These are phyloP conservation scores for Adelosebastes latens DNA, from an alignment of 2,797 vertebrate genomes.

Conservation along the genomic window DNA sequence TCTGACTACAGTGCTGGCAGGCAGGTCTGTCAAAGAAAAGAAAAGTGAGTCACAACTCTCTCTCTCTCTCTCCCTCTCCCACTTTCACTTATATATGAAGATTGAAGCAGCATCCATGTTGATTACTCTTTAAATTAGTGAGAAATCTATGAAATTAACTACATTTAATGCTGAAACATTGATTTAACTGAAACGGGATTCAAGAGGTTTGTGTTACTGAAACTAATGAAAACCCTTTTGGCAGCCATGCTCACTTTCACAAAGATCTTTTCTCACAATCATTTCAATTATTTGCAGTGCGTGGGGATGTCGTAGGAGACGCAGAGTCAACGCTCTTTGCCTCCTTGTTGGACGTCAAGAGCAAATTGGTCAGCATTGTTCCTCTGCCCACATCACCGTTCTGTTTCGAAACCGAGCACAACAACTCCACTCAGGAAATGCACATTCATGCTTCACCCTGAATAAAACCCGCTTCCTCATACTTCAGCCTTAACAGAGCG, in stretches of 20 bases:
- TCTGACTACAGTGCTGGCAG: slow-evolving; percentile 22
- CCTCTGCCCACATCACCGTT: slow-evolving; percentile 47
- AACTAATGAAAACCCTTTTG: slow-evolving; percentile 19
- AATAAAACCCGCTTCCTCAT: slow-evolving; percentile 39
- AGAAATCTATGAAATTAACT: not conserved
- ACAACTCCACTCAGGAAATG: slow-evolving; percentile 39
- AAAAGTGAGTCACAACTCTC: slow-evolving; percentile 49
- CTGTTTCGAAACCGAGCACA: slow-evolving; percentile 2
- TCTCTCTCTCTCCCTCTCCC: no score
- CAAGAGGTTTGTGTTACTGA: slow-evolving; percentile 6
- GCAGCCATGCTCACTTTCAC: slow-evolving; percentile 12
- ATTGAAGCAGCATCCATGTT: not conserved
- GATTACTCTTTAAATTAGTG: not conserved
- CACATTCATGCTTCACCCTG: slow-evolving; percentile 34
- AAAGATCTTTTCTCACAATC: slow-evolving; percentile 35
- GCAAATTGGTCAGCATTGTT: slow-evolving; percentile 52
- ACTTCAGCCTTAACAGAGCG: not conserved
- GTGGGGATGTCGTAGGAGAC: slow-evolving; percentile 37
- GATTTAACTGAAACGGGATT: not conserved
- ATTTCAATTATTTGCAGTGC: slow-evolving; percentile 36
- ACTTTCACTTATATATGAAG: not conserved
- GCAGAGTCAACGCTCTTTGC: slow-evolving; percentile 37
- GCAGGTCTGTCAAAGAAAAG: slow-evolving; percentile 31
- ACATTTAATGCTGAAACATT: not conserved
- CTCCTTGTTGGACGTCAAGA: slow-evolving; percentile 27